Conservation (phyloP, 2,888 invertebrate species). For the Pemphredon lugubris region DNA sequence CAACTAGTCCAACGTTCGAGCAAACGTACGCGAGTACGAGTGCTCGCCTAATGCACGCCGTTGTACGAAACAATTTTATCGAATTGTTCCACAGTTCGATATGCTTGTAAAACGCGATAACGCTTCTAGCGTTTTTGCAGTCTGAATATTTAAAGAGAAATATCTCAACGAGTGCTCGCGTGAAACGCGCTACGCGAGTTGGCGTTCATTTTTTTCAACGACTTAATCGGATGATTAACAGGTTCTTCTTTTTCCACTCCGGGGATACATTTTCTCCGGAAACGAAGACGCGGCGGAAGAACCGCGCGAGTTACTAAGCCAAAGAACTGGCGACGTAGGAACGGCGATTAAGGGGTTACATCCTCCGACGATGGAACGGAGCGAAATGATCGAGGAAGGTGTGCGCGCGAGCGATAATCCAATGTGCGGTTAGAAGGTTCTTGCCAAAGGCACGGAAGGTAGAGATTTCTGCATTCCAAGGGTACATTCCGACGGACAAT, state of each 20-base stretch:
- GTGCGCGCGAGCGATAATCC: conserved; percentile 36
- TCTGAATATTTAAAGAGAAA: too few relatives aligned
- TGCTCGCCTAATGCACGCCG: too few relatives aligned
- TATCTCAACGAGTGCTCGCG: too few relatives aligned
- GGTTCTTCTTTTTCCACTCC: conserved; percentile 3
- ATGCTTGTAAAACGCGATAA: too few relatives aligned
- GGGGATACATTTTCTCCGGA: conserved; percentile 21
- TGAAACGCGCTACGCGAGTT: too few relatives aligned
- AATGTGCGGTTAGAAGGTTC: conserved; percentile 32
- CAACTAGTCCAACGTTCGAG: too few relatives aligned
- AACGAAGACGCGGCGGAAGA: conserved; percentile 36
- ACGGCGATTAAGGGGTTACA: conserved; percentile 55
- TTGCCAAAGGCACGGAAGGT: conserved; percentile 16
- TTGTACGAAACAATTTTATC: too few relatives aligned
- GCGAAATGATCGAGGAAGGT: conserved; percentile 46
- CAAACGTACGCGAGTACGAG: too few relatives aligned
- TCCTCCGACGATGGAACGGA: conserved; percentile 42
- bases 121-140: too few relatives aligned
- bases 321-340: conserved; percentile 44
- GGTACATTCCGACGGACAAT: conserved; percentile 50
- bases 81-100: too few relatives aligned
- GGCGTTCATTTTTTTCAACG: too few relatives aligned
- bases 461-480: conserved; percentile 46
- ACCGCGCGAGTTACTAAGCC: conserved; percentile 4
- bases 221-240: too few relatives aligned